Evolutionary conservation across 2,888 invertebrate genomes (phyloP).

Genomic region (Macrosiphum euphorbiae): DNA sequence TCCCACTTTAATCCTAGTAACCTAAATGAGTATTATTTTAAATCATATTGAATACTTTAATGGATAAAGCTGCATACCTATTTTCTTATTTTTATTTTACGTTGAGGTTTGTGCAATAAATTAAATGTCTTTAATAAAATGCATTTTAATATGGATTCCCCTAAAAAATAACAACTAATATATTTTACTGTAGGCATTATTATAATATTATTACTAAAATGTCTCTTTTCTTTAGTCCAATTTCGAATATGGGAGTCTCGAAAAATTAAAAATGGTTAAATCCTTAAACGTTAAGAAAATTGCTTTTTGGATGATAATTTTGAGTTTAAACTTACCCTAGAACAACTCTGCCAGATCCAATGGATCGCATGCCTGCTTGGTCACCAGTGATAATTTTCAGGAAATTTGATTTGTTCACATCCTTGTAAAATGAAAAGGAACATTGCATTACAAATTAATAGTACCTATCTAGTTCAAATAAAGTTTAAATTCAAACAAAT

Average conservation of each 20-base stretch:
- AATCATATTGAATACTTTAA: not conserved
- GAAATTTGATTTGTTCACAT: constrained; percentile 69
- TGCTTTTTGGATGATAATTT: not conserved
- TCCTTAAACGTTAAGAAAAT: not conserved
- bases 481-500: not conserved
- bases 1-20: too few relatives aligned
- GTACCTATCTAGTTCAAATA: not conserved
- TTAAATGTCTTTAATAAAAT: not conserved
- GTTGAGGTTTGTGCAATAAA: not conserved
- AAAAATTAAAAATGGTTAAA: not conserved
- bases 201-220: not conserved
- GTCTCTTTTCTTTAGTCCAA: not conserved
- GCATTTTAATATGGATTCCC: not conserved
- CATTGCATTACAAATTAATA: not conserved
- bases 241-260: not conserved
- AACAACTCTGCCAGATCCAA: constrained; percentile 73
- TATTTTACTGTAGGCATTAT: not conserved
- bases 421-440: not conserved
- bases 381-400: constrained; percentile 74
- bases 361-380: constrained; percentile 70
- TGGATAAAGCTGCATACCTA: not conserved
- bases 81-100: not conserved
- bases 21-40: not conserved
- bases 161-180: not conserved
- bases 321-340: constrained; percentile 69